A percentile compares a stretch with the other conserved stretches of the same genome.
Conservation (phyloP, 2,113 vertebrate genomes). For the Morone saxatilis region DNA sequence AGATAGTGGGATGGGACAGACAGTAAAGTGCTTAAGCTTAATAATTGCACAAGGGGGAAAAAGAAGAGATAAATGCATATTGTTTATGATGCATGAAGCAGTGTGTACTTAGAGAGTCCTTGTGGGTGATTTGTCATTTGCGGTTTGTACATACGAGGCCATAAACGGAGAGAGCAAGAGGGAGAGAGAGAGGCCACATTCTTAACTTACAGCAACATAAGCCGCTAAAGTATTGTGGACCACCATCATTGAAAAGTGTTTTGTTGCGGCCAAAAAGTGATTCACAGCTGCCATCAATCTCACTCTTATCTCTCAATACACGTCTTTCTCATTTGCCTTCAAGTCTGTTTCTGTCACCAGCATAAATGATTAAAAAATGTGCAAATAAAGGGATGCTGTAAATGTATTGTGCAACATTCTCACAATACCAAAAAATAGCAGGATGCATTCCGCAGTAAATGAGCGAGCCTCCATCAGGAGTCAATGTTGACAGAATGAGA, state of each 20-base stretch:
- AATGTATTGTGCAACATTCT: constrained; percentile 16
- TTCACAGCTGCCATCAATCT: constrained; percentile 44
- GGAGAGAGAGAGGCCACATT: neutral
- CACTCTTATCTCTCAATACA: neutral
- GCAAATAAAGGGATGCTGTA: constrained; percentile 11
- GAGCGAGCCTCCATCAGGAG: constrained; percentile 73
- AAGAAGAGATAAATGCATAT: constrained; percentile 40
- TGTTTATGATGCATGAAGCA: constrained; percentile 63
- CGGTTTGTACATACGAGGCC: constrained; percentile 22
- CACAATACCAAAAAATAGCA: constrained; percentile 24
- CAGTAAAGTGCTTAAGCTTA: constrained; percentile 42
- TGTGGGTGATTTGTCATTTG: constrained; percentile 49
- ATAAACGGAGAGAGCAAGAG: neutral
- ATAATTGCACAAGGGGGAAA: constrained; percentile 26
- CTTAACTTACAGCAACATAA: neutral
- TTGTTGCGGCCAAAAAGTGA: constrained; percentile 17
- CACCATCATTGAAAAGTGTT: constrained; percentile 26
- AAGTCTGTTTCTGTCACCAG: neutral
- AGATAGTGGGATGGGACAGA: constrained; percentile 37
- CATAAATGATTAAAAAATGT: neutral
- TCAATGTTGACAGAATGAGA: constrained; percentile 82
- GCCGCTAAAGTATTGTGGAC: constrained; percentile 20
- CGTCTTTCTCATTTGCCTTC: neutral
- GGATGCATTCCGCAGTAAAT: constrained; percentile 55
- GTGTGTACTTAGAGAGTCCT: constrained; percentile 47